phyloP scores from a whole-genome alignment of 2,888 invertebrate genomes.

The Megamerina dolium region DNA sequence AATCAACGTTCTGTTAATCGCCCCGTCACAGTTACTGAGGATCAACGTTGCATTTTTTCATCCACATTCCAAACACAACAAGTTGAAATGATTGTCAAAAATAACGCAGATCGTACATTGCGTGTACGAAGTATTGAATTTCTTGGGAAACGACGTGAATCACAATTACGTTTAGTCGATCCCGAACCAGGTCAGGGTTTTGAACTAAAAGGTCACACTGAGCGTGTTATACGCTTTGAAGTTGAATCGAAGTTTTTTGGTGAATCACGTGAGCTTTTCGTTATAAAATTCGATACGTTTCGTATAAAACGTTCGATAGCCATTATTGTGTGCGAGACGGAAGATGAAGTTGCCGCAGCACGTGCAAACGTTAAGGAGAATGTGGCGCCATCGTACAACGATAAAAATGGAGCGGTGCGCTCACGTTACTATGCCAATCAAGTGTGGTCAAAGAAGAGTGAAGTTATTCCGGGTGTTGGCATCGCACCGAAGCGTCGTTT shows the following conservation, averaged over 20 bases:
- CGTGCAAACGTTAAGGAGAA: constrained; percentile 7
- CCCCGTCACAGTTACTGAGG: constrained; percentile 50
- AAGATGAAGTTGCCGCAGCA: constrained; percentile 22
- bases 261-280: constrained; percentile 28
- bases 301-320: constrained; percentile 29
- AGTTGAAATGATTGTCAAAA: constrained; percentile 25
- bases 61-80: constrained; percentile 45
- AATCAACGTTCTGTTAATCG: too few species aligned
- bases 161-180: constrained; percentile 30
- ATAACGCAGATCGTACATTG: constrained; percentile 25
- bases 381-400: constrained; percentile 2
- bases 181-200: constrained; percentile 15
- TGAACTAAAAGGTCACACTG: neutral
- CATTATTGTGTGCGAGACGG: constrained; percentile 33
- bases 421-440: constrained; percentile 35
- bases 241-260: constrained; percentile 33
- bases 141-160: constrained; percentile 9
- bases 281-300: constrained; percentile 29
- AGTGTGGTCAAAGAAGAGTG: constrained; percentile 33
- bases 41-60: constrained; percentile 45
- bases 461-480: constrained; percentile 54
- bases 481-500: constrained; percentile 56
- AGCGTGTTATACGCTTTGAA: constrained; percentile 21
- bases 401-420: constrained; percentile 20
- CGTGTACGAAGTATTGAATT: constrained; percentile 19